Base-by-base conservation (phyloP, 2,888 invertebrate genomes). In the Dione vanillae region DNA sequence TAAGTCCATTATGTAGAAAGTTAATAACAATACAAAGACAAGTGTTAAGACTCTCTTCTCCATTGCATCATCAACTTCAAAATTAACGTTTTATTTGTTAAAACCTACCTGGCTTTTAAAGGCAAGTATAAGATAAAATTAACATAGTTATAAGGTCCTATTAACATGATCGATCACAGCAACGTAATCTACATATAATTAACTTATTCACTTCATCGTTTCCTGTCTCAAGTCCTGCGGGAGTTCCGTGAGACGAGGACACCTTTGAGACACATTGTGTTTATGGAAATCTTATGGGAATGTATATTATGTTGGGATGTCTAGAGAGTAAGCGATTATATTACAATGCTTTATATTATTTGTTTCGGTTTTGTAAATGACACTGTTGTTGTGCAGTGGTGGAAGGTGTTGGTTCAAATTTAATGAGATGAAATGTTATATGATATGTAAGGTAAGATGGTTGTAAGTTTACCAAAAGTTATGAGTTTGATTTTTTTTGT, bases 181-280 rank as follows among this genome's bases (percentile, higher is more conserved):
- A 27, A 5, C 27, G 5, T 27, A 27, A 27, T 27, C 16, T 11
- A 16, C 11, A 16, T 56, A 9, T 56, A 56, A 56, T 40, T 56
- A 56, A 40, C 5, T 37, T 56, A 56, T 56, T 56, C 56, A 56
- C 37, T n/a, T 56, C 37, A 56, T 10, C 19, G 16, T 41, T 65
- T 52, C 45, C 41, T 65, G 43, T 41, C 5, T 54, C 10, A 27
- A 41, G 0, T 27, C 41, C 52, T 47, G 27, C 10, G 43, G 43
- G 52, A 7, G 35, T 43, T 61, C 27, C 16, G 10, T 35, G 61
- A 61, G 27, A 61, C 61, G 43, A 61, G 20, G 10, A n/a, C 9
- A 27, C 27, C 27, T 27, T 10, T 27, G 61, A 61, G 61, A n/a
- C n/a, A 45, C 9, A 61, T 61, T 61, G 61, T 61, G 27, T n/a